Evolutionary conservation across 2,797 vertebrate species (phyloP).

Genomic region (Chromis chromis): DNA sequence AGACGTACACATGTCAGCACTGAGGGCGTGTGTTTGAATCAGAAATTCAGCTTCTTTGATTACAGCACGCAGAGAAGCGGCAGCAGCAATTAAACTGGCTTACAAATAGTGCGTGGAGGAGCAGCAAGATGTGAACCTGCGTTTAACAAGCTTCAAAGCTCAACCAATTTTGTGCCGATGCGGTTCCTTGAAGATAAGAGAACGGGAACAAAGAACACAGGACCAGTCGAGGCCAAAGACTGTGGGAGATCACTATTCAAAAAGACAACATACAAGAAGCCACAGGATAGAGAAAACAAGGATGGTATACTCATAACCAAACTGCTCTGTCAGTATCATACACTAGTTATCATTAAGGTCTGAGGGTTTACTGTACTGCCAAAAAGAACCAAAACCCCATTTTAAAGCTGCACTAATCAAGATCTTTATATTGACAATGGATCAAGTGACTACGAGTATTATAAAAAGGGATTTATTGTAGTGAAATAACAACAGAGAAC

Average conservation of each 20-base stretch:
- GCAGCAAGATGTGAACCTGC: constrained; percentile 26
- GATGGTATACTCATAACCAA: not conserved
- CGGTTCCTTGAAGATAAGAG: constrained; percentile 66
- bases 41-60: constrained; percentile 18
- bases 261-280: constrained; percentile 24
- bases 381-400: not conserved
- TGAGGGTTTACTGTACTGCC: not conserved
- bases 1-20: constrained; percentile 9
- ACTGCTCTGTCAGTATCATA: not conserved
- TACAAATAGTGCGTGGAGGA: constrained; percentile 30
- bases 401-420: not conserved
- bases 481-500: not conserved
- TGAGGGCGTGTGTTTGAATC: constrained; percentile 8
- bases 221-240: constrained; percentile 16
- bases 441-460: not conserved
- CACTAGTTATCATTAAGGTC: no score
- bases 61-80: constrained; percentile 1
- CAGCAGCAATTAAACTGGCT: constrained; percentile 41
- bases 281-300: constrained; percentile 19
- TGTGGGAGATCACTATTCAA: constrained; percentile 22
- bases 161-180: constrained; percentile 23
- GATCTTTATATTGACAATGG: not conserved
- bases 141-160: constrained; percentile 61
- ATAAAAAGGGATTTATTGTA: not conserved
- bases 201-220: constrained; percentile 57